Conservation (phyloP, 2,797 vertebrate species). For the Eidolon dupreanum region DNA sequence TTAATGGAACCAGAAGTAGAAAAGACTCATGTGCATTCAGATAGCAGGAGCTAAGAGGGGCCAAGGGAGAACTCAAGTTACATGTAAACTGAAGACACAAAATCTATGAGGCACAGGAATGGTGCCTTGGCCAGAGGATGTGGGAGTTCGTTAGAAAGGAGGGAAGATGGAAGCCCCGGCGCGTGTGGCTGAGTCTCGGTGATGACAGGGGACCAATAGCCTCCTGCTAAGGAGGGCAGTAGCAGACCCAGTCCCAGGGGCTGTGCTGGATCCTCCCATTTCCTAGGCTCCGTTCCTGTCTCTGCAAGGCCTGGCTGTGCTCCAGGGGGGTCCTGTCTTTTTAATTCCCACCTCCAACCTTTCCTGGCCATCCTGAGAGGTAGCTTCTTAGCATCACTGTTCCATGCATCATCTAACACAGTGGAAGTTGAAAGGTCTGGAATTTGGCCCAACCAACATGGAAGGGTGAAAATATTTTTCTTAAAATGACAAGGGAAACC, state of each 20-base stretch:
- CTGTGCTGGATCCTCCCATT: neutral
- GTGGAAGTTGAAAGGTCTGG: neutral
- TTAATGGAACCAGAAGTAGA: neutral
- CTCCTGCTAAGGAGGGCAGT: neutral
- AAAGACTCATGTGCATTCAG: neutral
- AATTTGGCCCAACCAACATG: neutral
- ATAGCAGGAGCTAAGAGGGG: neutral
- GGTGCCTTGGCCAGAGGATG: rapidly evolving
- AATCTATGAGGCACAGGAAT: rapidly evolving
- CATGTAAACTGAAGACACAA: neutral
- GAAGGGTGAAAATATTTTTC: neutral
- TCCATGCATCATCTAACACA: neutral
- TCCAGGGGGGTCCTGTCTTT: neutral
- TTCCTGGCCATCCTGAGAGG: neutral
- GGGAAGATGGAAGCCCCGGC: rapidly evolving
- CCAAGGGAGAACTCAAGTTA: neutral
- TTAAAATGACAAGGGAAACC: slow-evolving; percentile 18
- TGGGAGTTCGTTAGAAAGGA: neutral
- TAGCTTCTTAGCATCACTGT: neutral
- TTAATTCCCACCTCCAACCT: neutral
- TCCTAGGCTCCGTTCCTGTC: neutral
- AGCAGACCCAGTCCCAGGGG: neutral
- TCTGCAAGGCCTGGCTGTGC: neutral
- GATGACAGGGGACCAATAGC: neutral
- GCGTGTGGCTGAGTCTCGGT: rapidly evolving